Evolutionary conservation across 2,888 invertebrate species (phyloP).

Genomic region (Mesopsocus fuscifrons): DNA sequence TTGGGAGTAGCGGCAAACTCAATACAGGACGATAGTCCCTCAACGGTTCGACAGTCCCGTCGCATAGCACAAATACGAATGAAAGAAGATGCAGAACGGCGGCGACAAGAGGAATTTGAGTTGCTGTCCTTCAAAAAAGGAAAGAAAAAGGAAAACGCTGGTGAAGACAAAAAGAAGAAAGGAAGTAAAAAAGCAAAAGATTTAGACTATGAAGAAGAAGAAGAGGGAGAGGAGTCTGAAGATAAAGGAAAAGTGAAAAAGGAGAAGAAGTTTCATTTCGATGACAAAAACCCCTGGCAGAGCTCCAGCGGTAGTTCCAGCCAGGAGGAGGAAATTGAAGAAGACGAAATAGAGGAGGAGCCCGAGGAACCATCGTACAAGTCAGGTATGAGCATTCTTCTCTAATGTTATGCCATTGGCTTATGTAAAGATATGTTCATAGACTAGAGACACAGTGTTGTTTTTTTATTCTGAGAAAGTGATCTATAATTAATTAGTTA

Average conservation of each 20-base stretch:
- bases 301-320: slow-evolving; percentile 32
- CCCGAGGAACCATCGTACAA: slow-evolving; percentile 21
- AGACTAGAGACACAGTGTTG: too few species aligned
- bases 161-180: slow-evolving; percentile 18
- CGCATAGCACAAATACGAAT: slow-evolving; percentile 77
- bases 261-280: slow-evolving; percentile 29
- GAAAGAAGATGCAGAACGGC: slow-evolving; percentile 61
- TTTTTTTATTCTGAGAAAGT: too few species aligned
- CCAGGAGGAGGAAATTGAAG: slow-evolving; percentile 26
- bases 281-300: slow-evolving; percentile 34
- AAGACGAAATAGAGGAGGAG: slow-evolving; percentile 30
- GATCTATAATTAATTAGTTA: too few species aligned
- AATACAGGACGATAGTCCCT: slow-evolving; percentile 23
- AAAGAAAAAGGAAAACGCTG: slow-evolving; percentile 25
- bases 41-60: slow-evolving; percentile 56
- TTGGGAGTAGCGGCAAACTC: neutral
- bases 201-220: slow-evolving; percentile 27
- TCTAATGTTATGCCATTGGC: too few species aligned
- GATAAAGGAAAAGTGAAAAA: slow-evolving; percentile 21
- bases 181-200: slow-evolving; percentile 22
- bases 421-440: too few species aligned
- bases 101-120: slow-evolving; percentile 55
- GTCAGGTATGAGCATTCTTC: neutral
- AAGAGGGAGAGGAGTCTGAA: slow-evolving; percentile 21
- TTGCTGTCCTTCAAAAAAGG: slow-evolving; percentile 44